Evolutionary conservation across 53 echinoderm and acorn worm genomes (phyloP).

Genomic region (Arbacia lixula): DNA sequence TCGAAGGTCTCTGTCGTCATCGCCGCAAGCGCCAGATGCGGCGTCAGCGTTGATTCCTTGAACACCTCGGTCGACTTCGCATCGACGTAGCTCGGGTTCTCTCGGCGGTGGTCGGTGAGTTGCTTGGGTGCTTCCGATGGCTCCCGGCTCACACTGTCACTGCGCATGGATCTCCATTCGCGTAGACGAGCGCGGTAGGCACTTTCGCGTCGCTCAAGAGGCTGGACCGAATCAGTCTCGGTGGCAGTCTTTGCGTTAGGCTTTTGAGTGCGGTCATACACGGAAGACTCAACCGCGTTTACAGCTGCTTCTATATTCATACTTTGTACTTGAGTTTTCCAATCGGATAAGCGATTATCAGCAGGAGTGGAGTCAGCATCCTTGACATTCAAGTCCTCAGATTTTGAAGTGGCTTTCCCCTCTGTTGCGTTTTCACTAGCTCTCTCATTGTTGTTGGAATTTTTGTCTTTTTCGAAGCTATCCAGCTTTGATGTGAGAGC

Average conservation of each 20-base stretch:
- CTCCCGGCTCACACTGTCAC: constrained; percentile 53
- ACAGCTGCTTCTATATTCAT: constrained; percentile 78
- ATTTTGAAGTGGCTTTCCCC: not conserved
- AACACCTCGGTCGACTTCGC: constrained; percentile 58
- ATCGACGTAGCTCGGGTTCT: constrained; percentile 50
- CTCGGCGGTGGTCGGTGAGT: constrained; percentile 55
- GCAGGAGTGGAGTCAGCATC: not conserved
- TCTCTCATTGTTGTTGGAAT: no score
- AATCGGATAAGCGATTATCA: constrained; percentile 39
- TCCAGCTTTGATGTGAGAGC: not conserved
- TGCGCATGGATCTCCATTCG: constrained; percentile 32
- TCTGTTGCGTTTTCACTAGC: no score
- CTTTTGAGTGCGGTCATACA: constrained; percentile 55
- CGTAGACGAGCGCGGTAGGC: constrained; percentile 26
- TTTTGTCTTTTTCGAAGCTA: constrained; percentile 11
- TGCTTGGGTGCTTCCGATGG: constrained; percentile 49
- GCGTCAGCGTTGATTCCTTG: constrained; percentile 65
- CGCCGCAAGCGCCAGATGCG: constrained; percentile 47
- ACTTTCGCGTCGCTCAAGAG: constrained; percentile 45
- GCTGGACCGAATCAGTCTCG: constrained; percentile 1
- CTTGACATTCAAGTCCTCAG: not conserved
- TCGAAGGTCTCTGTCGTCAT: constrained; percentile 53
- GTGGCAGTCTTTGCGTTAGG: not conserved
- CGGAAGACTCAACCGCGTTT: constrained; percentile 72
- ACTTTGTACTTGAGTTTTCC: constrained; percentile 60